These are phyloP conservation scores for Clitarchus hookeri DNA, from an alignment of 2,888 invertebrate genomes.

Conservation along the genomic window DNA sequence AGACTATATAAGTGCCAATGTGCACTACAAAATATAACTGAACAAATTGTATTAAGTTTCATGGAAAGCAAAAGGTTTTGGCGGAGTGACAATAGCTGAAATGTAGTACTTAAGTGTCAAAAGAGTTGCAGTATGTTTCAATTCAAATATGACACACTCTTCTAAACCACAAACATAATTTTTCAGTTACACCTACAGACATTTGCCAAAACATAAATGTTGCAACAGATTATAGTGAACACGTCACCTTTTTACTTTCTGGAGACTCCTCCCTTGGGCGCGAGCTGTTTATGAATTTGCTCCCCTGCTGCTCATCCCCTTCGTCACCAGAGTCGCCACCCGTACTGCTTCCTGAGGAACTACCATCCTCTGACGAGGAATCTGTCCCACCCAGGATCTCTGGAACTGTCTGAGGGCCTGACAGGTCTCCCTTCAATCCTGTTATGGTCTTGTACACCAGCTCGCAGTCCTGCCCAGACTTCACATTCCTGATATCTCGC, in stretches of 20 bases:
- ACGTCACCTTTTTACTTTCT: constrained; percentile 53
- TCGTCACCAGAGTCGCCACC: constrained; percentile 48
- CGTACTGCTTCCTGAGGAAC: not conserved
- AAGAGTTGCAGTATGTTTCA: too few relatives aligned
- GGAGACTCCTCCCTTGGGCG: constrained; percentile 57
- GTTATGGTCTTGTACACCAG: constrained; percentile 85
- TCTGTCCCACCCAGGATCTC: constrained; percentile 58
- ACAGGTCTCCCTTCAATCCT: constrained; percentile 79
- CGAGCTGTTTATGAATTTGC: constrained; percentile 44
- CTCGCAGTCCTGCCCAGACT: constrained; percentile 71
- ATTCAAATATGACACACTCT: too few relatives aligned
- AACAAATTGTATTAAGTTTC: too few relatives aligned
- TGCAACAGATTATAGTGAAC: not conserved
- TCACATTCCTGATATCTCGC: constrained; percentile 80
- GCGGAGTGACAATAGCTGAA: too few relatives aligned
- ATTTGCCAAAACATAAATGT: too few relatives aligned
- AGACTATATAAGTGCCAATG: too few relatives aligned
- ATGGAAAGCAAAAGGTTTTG: too few relatives aligned
- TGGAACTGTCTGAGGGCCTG: constrained; percentile 70
- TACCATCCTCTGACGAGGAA: constrained; percentile 39
- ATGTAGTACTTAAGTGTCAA: too few relatives aligned
- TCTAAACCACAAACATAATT: too few relatives aligned
- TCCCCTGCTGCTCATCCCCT: constrained; percentile 49
- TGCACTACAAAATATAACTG: too few relatives aligned
- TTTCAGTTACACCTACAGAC: too few relatives aligned